phyloP scores from a whole-genome alignment of 2,113 vertebrate genomes.

The Lanius collurio region DNA sequence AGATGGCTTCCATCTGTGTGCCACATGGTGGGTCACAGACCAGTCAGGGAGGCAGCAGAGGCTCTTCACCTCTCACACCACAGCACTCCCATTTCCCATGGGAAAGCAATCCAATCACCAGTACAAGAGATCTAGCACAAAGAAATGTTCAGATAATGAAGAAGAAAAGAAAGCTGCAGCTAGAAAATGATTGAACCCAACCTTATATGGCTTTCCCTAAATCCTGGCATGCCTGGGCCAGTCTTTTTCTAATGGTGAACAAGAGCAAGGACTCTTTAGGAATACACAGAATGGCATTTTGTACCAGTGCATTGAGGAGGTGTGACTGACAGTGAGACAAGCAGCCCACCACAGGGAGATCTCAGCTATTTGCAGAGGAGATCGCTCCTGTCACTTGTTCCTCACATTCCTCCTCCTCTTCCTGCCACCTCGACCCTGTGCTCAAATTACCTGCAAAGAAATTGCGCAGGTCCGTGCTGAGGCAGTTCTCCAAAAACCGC shows the following conservation, averaged over 20 bases:
- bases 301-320: background rate
- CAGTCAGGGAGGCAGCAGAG: background rate
- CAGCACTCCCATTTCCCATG: background rate
- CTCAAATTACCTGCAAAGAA: slow-evolving; percentile 89
- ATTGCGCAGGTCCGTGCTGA: slow-evolving; percentile 85
- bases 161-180: background rate
- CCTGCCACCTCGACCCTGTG: background rate
- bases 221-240: background rate
- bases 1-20: background rate
- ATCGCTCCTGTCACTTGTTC: background rate
- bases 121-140: background rate
- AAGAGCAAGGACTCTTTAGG: background rate
- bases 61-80: background rate
- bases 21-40: fast-evolving
- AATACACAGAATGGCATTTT: background rate
- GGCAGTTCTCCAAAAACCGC: slow-evolving; percentile 92
- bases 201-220: background rate
- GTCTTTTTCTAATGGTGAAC: background rate
- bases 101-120: background rate
- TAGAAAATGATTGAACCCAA: background rate
- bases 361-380: background rate
- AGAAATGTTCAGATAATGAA: background rate
- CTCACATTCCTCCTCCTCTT: background rate
- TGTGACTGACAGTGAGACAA: background rate
- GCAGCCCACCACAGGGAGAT: background rate